Evolutionary conservation across 2,888 invertebrate genomes (phyloP).

Genomic region (Metopia argyrocephala): DNA sequence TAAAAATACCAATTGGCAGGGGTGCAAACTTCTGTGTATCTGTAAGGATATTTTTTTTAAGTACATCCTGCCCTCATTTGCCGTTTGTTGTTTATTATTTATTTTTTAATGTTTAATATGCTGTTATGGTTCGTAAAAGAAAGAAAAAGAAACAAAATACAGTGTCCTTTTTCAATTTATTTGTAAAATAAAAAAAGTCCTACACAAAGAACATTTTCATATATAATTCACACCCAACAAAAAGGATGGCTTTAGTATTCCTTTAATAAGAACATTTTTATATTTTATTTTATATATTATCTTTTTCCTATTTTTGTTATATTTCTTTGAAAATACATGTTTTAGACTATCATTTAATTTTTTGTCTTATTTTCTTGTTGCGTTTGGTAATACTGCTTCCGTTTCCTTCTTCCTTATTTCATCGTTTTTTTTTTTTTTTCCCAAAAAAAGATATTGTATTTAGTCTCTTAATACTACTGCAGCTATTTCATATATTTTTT

Average conservation of each 20-base stretch:
- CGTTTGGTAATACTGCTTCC: constrained; percentile 38
- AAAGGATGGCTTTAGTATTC: neutral
- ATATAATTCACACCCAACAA: constrained; percentile 15
- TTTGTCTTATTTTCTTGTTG: neutral
- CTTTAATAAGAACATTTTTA: constrained; percentile 1
- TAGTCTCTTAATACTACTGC: neutral
- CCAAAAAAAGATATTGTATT: neutral
- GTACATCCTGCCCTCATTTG: constrained; percentile 30
- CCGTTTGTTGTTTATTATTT: constrained; percentile 57
- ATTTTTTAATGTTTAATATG: constrained; percentile 55
- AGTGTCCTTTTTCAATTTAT: constrained; percentile 11
- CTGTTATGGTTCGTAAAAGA: constrained; percentile 30
- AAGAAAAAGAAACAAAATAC: constrained; percentile 5
- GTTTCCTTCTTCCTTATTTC: constrained; percentile 26
- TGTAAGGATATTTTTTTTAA: constrained; percentile 11
- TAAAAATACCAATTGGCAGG: neutral
- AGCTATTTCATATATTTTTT: neutral
- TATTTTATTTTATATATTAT: neutral
- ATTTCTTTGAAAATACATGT: neutral
- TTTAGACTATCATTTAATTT: neutral
- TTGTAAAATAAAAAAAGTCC: neutral
- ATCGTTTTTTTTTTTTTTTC: neutral
- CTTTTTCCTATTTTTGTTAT: constrained; percentile 5
- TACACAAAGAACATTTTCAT: neutral
- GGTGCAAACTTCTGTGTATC: neutral